phyloP scores from a whole-genome alignment of 2,888 invertebrate genomes.

The Calameuta filiformis region DNA sequence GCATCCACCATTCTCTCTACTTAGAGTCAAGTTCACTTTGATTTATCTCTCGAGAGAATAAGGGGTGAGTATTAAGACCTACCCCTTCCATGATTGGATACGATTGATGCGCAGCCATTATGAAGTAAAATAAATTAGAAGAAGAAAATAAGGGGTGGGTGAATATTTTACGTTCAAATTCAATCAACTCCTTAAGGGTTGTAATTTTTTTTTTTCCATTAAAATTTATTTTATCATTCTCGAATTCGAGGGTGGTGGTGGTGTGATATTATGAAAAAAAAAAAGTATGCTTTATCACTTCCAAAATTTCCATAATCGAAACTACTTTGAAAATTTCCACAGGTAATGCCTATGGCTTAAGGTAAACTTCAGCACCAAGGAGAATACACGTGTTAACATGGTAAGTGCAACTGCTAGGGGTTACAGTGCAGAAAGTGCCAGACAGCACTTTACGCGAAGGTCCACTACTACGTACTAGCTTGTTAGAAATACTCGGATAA shows the following conservation, averaged over 20 bases:
- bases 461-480: background rate
- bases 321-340: background rate
- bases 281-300: background rate
- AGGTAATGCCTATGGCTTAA: background rate
- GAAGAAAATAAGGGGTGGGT: background rate
- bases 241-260: background rate
- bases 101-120: background rate
- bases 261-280: too few species aligned
- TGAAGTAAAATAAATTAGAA: background rate
- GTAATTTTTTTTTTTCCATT: background rate
- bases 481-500: too few species aligned
- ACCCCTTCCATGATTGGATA: background rate
- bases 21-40: background rate
- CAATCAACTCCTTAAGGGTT: background rate
- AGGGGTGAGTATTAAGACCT: background rate
- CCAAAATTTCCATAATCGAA: background rate
- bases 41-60: background rate
- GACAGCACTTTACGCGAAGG: background rate
- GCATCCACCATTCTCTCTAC: conserved; percentile 2
- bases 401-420: background rate
- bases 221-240: background rate
- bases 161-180: background rate
- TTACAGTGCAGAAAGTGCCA: background rate
- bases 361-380: background rate
- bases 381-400: background rate